Conservation (phyloP, 2,797 vertebrate species). For the Urophycis tenuis region DNA sequence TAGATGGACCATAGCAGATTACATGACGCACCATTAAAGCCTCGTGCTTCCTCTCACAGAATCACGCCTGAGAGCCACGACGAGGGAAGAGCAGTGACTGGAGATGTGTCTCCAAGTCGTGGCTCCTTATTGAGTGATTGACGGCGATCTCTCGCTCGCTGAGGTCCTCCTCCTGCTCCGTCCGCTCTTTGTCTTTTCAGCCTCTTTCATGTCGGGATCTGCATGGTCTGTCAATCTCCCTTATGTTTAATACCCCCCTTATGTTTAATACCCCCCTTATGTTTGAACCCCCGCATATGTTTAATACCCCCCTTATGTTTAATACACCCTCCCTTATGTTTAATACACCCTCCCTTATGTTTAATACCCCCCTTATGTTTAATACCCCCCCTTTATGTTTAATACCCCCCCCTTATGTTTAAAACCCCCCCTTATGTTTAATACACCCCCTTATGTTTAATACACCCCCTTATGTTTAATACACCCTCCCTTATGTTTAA, state of each 20-base stretch:
- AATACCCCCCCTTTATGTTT: too few relatives aligned
- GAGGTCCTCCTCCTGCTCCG: background rate
- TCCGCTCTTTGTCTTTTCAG: background rate
- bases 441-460: too few relatives aligned
- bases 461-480: too few relatives aligned
- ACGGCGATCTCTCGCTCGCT: background rate
- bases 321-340: too few relatives aligned
- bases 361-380: too few relatives aligned
- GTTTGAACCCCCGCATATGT: too few relatives aligned
- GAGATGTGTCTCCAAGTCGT: slow-evolving; percentile 27
- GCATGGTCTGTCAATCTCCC: background rate
- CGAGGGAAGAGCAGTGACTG: background rate
- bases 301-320: too few relatives aligned
- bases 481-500: too few relatives aligned
- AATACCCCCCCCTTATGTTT: too few relatives aligned
- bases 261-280: too few relatives aligned
- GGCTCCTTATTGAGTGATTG: slow-evolving; percentile 52
- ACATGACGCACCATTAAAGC: slow-evolving; percentile 36
- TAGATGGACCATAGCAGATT: slow-evolving; percentile 34
- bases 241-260: background rate
- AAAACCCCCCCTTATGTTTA: too few relatives aligned
- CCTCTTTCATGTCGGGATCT: background rate
- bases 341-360: too few relatives aligned
- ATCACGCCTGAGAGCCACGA: slow-evolving; percentile 32
- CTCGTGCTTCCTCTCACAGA: slow-evolving; percentile 22